Base-by-base conservation (phyloP, 2,113 vertebrate species). In the Hippopotamus amphibius region DNA sequence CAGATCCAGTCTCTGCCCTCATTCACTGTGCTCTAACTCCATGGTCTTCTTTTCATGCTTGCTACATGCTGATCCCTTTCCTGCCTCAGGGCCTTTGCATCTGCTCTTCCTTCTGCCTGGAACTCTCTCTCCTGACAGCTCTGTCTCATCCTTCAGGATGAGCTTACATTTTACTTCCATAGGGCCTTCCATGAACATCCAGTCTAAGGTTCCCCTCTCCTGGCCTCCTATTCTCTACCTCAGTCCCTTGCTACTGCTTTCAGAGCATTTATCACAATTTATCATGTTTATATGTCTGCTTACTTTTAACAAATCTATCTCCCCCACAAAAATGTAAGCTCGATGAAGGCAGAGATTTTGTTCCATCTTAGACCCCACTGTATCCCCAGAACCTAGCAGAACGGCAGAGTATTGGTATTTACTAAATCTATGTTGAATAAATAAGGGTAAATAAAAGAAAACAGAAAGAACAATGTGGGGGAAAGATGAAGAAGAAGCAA, bases 361-460 rank as follows among this genome's bases (percentile, higher is more conserved):
- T 81, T 65, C 33, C 12, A 86, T 46, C 26, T 87, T 69, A 55
- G 65, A 90, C 10, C 59, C 21, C 33, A 76, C 9, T 48, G 14
- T 80, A 88, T n/a, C 33, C 80, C 74, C n/a, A 81, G 59, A 90
- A 94, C 37, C 26, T 80, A 95, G 13, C n/a, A 85, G 71, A 95
- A 69, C 21, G 17, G 22, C 37, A 65, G 33, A 3, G 63, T 30
- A 74, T 0, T 69, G 21, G 17, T 57, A 71, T 46, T 83, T 68
- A 76, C 72, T 66, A 93, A 55, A 77, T 72, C 71, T 41, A 22
- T 53, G 14, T 68, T 92, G 53, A 93, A 68, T 90, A 96, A 94
- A 90, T 80, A 28, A 77, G 12, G 4, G 37, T 69, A 74, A 57
- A 84, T 37, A 79, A 21, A 92, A 33, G 22, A 92, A 66, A 91